Evolutionary conservation across 2,113 vertebrate species (phyloP), one percentile per base, ranked within the genome.

Genomic region (Megaptera novaeangliae): DNA sequence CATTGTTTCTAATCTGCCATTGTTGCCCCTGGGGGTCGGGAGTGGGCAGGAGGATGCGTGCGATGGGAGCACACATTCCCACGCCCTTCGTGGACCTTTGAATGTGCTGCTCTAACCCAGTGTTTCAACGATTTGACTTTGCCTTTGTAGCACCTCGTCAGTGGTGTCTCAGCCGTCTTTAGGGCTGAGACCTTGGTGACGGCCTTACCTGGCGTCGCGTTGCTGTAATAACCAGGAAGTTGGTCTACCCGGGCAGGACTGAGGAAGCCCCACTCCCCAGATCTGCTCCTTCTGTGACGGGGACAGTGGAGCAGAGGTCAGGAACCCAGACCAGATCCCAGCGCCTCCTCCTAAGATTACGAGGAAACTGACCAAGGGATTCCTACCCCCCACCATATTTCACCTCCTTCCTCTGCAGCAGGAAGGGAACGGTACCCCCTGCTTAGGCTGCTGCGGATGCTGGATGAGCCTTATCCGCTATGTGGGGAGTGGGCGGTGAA

Each of bases 1-100:
- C 74, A 21, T 18, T 25, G 13, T 64, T 86, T 63, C 57, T 34
- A 20, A n/a, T 66, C 34, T 29, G 34, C 12, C 1, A 0, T 59
- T 25, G 11, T 44, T n/a, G 25, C 0, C 3, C 15, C 12, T 74
- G 36, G 29, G 27, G 4, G 14, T 7, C 7, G 3, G 41, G 25
- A 55, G 23, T n/a, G 27, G 12, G 3, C 13, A 18, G 7, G 7
- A 31, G n/a, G 27, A 68, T 36, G 72, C n/a, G 41, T 36, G 78
- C 25, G 17, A 57, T 18, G 9, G 6, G 31, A 5, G 14, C 4
- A 21, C 1, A 20, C 1, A 0, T 52, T 23, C 78, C 68, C 31
- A 46, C 10, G 9, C 15, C 21, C 31, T 59, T n/a, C 41, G 1
- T 25, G 82, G 61, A 23, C 36, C 36, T 92, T 88, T 74, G 39